Percentiles rank a stretch among this genome's conserved stretches.
Conservation (phyloP, 2,113 vertebrate genomes). For the Pyxicephalus adspersus region DNA sequence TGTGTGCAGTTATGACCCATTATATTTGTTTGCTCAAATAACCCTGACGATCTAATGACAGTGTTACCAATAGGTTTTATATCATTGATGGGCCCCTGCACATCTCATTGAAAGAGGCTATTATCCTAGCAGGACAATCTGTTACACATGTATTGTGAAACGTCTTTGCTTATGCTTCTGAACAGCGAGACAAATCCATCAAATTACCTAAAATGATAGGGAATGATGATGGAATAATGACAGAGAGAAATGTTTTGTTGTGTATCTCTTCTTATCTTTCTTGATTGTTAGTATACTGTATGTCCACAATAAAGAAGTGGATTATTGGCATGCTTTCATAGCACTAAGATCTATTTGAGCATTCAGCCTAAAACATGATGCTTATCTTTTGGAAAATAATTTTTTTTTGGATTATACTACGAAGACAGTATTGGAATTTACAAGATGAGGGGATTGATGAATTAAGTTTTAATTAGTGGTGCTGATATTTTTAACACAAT, state of each 20-base stretch:
- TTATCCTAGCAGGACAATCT: slow-evolving; percentile 15
- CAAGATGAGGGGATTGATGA: background rate
- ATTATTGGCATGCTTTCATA: background rate
- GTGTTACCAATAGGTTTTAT: background rate
- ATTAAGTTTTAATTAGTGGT: too few species aligned
- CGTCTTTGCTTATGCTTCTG: slow-evolving; percentile 34
- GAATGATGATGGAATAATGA: slow-evolving; percentile 39
- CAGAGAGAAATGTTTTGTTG: slow-evolving; percentile 29
- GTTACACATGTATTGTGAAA: slow-evolving; percentile 44
- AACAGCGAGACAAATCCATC: slow-evolving; percentile 41
- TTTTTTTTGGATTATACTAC: slow-evolving; percentile 10
- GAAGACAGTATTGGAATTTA: background rate
- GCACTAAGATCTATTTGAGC: slow-evolving; percentile 8
- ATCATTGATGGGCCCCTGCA: background rate
- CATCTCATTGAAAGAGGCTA: slow-evolving; percentile 36
- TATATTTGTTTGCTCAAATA: too few species aligned
- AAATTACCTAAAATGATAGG: slow-evolving; percentile 46
- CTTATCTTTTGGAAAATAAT: background rate
- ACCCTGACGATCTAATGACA: background rate
- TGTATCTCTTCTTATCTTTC: slow-evolving; percentile 19
- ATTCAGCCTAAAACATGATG: background rate
- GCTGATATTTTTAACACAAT: too few species aligned
- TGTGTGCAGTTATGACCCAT: too few species aligned
- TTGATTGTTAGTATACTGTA: slow-evolving; percentile 1
- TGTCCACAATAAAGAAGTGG: background rate